Conservation (phyloP, 1,140 invertebrate genomes). For the Schlechtendalia chinensis region DNA sequence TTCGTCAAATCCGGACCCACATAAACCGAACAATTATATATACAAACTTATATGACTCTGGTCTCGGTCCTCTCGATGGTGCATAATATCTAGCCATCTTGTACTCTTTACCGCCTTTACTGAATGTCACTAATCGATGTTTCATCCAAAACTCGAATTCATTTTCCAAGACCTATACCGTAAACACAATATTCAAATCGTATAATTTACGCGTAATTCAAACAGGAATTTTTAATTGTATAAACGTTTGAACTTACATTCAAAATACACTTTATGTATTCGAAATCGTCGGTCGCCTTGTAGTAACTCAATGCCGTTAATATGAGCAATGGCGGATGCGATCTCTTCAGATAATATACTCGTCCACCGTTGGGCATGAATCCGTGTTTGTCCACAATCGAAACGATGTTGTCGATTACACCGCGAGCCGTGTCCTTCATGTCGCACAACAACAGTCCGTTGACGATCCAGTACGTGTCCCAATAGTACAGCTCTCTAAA, state of each 20-base stretch:
- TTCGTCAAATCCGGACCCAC: no score
- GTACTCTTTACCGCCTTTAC: conserved; percentile 61
- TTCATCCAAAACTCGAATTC: conserved; percentile 70
- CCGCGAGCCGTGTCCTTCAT: conserved; percentile 72
- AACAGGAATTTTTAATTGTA: no score
- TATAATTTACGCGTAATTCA: no score
- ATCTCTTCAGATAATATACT: conserved; percentile 73
- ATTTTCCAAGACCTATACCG: conserved; percentile 65
- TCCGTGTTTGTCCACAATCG: conserved; percentile 66
- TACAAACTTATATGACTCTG: conserved; percentile 67
- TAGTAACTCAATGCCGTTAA: conserved; percentile 74
- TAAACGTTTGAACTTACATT: conserved; percentile 48
- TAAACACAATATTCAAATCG: no score
- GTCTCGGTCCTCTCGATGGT: conserved; percentile 66
- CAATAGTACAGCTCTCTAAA: conserved; percentile 87
- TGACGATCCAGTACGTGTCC: conserved; percentile 84
- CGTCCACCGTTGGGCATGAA: conserved; percentile 77
- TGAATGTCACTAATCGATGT: conserved; percentile 57
- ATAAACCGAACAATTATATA: no score
- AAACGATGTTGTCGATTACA: conserved; percentile 74
- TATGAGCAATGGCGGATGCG: conserved; percentile 77
- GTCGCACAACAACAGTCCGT: conserved; percentile 63
- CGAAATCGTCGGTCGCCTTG: conserved; percentile 65
- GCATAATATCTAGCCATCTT: conserved; percentile 63
- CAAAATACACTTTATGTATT: conserved; percentile 65